These are phyloP conservation scores for Trissonchulus sp. DNA, from an alignment of 2,888 invertebrate genomes.

Conservation along the genomic window DNA sequence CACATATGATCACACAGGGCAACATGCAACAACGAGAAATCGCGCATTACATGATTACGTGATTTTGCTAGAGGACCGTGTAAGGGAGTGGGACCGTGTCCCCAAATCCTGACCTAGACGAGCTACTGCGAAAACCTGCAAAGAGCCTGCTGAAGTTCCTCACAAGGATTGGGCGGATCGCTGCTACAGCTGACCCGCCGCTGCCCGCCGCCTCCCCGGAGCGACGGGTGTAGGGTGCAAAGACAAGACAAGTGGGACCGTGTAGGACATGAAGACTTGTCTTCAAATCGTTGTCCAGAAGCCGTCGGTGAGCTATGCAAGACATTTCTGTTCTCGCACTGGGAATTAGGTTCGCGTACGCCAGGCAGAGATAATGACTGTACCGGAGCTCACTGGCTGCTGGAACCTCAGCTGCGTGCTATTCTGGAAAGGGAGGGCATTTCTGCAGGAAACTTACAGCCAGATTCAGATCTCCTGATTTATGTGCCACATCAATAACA, in stretches of 20 bases:
- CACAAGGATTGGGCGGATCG: no score
- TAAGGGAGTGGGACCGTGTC: no score
- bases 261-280: background rate
- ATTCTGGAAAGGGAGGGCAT: background rate
- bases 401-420: background rate
- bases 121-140: no score
- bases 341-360: conserved; percentile 1
- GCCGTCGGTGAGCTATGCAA: background rate
- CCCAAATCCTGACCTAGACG: no score
- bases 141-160: no score
- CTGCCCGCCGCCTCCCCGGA: no score
- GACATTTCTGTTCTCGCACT: background rate
- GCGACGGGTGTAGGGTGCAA: no score
- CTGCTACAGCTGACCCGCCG: no score
- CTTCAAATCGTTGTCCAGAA: background rate
- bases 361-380: background rate
- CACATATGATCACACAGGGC: no score
- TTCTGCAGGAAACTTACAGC: background rate
- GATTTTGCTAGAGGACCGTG: no score
- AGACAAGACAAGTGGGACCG: conserved; percentile 8
- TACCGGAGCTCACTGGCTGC: background rate
- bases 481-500: background rate
- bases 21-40: no score
- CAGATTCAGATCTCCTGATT: background rate
- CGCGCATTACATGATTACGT: no score